These are phyloP conservation scores for Medauroidea extradentata DNA, from an alignment of 1,140 invertebrate species.

Conservation along the genomic window DNA sequence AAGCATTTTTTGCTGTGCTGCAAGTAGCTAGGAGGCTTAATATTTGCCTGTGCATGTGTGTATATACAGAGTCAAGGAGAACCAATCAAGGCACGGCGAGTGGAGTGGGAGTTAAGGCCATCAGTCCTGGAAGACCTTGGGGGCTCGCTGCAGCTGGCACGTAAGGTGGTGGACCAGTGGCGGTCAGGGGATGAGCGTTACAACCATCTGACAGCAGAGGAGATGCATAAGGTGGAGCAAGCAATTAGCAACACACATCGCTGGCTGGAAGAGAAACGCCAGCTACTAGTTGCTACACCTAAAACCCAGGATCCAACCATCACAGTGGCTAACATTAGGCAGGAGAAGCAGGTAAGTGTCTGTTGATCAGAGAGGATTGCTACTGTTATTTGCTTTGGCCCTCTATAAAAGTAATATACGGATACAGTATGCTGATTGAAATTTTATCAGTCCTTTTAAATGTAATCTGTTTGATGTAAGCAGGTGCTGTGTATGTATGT, in stretches of 20 bases:
- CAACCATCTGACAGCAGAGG: constrained; percentile 73
- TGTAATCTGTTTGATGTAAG: not conserved
- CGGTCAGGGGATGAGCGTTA: constrained; percentile 73
- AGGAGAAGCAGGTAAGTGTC: constrained; percentile 61
- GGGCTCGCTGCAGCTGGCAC: constrained; percentile 62
- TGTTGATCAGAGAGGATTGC: too few species aligned
- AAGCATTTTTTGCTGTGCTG: not conserved
- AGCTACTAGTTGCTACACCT: constrained; percentile 53
- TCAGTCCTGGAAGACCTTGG: constrained; percentile 72
- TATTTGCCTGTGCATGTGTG: constrained; percentile 42
- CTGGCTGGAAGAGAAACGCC: constrained; percentile 72
- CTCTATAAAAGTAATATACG: not conserved
- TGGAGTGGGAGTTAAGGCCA: constrained; percentile 73
- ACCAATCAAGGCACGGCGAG: constrained; percentile 73
- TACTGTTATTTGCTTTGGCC: too few species aligned
- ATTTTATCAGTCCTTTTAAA: not conserved
- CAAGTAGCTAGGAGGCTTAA: constrained; percentile 25
- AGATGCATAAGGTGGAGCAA: constrained; percentile 65
- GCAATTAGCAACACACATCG: constrained; percentile 46
- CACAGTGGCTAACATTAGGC: constrained; percentile 67
- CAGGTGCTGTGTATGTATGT: not conserved
- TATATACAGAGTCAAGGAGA: constrained; percentile 65
- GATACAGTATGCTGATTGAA: not conserved
- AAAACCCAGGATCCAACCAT: constrained; percentile 65
- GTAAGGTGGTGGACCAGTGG: constrained; percentile 65